Conservation (phyloP, 2,888 invertebrate genomes). For the Drosophila anceps region DNA sequence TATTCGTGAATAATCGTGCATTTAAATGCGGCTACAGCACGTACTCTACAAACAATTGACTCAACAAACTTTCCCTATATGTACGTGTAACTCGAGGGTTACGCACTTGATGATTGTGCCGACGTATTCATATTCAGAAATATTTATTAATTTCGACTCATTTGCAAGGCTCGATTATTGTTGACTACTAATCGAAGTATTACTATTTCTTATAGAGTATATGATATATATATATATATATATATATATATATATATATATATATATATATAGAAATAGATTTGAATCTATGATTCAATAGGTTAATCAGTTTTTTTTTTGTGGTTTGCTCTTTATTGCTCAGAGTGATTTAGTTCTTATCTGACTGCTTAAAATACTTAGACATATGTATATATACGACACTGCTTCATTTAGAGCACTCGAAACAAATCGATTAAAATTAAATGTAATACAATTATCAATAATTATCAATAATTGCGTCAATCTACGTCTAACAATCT, state of each 20-base stretch:
- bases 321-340: not conserved
- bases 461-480: slow-evolving; percentile 34
- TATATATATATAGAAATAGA: not conserved
- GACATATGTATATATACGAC: too few species aligned
- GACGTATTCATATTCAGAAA: not conserved
- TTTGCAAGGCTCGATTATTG: not conserved
- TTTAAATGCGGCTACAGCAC: slow-evolving; percentile 22
- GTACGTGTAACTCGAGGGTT: not conserved
- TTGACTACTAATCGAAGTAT: not conserved
- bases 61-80: slow-evolving; percentile 20
- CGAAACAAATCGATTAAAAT: slow-evolving; percentile 20
- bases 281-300: not conserved
- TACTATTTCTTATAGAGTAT: not conserved
- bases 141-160: not conserved
- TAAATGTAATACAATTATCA: slow-evolving; percentile 13
- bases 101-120: not conserved
- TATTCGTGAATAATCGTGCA: slow-evolving; percentile 14
- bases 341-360: slow-evolving; percentile 1
- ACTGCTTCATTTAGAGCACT: slow-evolving; percentile 14
- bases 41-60: slow-evolving; percentile 32
- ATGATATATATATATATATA: too few species aligned
- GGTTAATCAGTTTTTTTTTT: not conserved
- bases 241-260: too few species aligned
- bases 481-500: slow-evolving; percentile 5
- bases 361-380: not conserved